Evolutionary conservation across 2,113 vertebrate species (phyloP).

Genomic region (Sebastes schlegelii): DNA sequence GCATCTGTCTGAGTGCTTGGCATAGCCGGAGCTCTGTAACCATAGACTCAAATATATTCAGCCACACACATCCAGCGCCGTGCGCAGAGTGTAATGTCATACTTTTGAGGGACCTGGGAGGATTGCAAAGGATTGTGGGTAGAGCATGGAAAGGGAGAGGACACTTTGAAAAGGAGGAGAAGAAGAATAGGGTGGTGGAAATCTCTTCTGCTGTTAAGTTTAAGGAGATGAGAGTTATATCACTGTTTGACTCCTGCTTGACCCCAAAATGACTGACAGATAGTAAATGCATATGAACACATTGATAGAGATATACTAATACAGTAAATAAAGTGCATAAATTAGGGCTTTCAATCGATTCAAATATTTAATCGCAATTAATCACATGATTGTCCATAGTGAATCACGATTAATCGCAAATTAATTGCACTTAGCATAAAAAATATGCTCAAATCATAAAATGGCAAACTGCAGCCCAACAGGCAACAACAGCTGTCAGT

Average conservation of each 20-base stretch:
- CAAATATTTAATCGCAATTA: too few species aligned
- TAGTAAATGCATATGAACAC: not conserved
- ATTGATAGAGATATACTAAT: not conserved
- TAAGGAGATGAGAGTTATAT: not conserved
- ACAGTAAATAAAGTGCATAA: not conserved
- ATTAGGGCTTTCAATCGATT: not conserved
- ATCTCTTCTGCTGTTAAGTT: not conserved
- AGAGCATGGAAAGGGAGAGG: not conserved
- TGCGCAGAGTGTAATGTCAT: slow-evolving; percentile 1
- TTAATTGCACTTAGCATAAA: too few species aligned
- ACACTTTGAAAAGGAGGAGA: not conserved
- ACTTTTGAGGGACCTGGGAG: slow-evolving; percentile 9
- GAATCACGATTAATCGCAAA: too few species aligned
- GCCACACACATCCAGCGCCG: slow-evolving; percentile 18
- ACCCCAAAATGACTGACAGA: not conserved
- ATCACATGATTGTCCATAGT: too few species aligned
- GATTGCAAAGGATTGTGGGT: slow-evolving; percentile 28
- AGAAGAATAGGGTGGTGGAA: not conserved
- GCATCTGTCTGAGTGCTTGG: slow-evolving; percentile 49
- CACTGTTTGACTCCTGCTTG: slow-evolving; percentile 15
- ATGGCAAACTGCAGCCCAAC: too few species aligned
- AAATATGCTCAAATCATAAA: too few species aligned
- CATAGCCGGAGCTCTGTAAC: slow-evolving; percentile 43
- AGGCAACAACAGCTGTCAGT: too few species aligned
- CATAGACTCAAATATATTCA: slow-evolving; percentile 50